A percentile compares a stretch with the other conserved stretches of the same genome.
phyloP scores from a whole-genome alignment of 1,140 invertebrate species.

The Drosophila trapezifrons region DNA sequence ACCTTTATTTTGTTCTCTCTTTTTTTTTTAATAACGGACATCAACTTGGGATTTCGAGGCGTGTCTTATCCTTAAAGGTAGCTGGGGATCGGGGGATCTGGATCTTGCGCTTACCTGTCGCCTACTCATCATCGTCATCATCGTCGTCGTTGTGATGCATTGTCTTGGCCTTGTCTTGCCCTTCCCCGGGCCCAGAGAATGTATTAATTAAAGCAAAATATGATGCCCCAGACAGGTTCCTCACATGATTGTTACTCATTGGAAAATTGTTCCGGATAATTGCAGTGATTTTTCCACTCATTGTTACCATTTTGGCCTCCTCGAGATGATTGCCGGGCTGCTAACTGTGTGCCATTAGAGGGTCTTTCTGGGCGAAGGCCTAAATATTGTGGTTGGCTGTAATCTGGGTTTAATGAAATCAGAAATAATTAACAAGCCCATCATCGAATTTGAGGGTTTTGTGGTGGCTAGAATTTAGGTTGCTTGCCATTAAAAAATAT shows the following conservation, averaged over 20 bases:
- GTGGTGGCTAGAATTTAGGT: not conserved
- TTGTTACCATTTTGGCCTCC: constrained; percentile 55
- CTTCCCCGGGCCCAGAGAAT: constrained; percentile 41
- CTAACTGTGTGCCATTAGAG: constrained; percentile 58
- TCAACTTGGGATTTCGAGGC: constrained; percentile 66
- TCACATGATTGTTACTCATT: constrained; percentile 33
- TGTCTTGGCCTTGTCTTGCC: constrained; percentile 35
- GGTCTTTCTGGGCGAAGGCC: not conserved
- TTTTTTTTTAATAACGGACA: constrained; percentile 72
- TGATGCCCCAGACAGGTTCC: constrained; percentile 23
- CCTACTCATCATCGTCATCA: constrained; percentile 34
- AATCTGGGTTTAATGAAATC: constrained; percentile 32
- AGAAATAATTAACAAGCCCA: constrained; percentile 13
- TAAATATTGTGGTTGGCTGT: constrained; percentile 35
- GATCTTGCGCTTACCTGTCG: constrained; percentile 48
- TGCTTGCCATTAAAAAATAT: not conserved
- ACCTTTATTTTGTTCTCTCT: constrained; percentile 26
- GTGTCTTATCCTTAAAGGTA: constrained; percentile 66
- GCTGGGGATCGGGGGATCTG: constrained; percentile 12
- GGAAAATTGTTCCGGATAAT: constrained; percentile 58
- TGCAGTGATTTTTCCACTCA: constrained; percentile 68
- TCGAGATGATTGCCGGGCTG: constrained; percentile 42
- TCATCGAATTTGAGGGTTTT: not conserved
- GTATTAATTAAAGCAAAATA: constrained; percentile 72
- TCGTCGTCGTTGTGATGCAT: constrained; percentile 44